Percentiles rank a stretch among this genome's conserved stretches.
phyloP scores from a whole-genome alignment of 2,888 invertebrate species.

The Cheilosia variabilis region DNA sequence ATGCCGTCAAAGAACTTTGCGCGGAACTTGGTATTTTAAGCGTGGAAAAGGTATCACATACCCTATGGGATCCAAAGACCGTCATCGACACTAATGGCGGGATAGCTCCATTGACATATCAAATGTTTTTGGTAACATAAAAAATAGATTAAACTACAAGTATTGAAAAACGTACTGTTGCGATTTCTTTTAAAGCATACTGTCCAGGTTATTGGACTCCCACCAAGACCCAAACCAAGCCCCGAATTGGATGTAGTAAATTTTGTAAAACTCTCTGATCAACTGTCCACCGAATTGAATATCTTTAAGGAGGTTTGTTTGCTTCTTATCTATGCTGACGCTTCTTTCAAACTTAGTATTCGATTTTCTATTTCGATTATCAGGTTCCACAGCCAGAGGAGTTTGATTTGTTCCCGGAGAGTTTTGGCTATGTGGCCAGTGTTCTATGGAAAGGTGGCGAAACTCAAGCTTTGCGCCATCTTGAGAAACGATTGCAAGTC shows the following conservation, averaged over 20 bases:
- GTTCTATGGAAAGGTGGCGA: slow-evolving; percentile 88
- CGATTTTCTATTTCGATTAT: slow-evolving; percentile 17
- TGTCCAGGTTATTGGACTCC: slow-evolving; percentile 86
- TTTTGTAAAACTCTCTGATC: slow-evolving; percentile 84
- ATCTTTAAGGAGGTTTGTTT: slow-evolving; percentile 84
- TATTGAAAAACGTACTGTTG: not conserved
- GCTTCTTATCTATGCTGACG: not conserved
- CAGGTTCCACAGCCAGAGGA: slow-evolving; percentile 86
- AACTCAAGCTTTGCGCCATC: slow-evolving; percentile 85
- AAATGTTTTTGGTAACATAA: slow-evolving; percentile 87
- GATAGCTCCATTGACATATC: slow-evolving; percentile 88
- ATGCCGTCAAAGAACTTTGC: slow-evolving; percentile 85
- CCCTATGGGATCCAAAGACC: slow-evolving; percentile 88
- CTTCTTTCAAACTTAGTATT: not conserved
- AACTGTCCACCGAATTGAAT: slow-evolving; percentile 84
- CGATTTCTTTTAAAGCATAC: slow-evolving; percentile 85
- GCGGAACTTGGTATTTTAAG: slow-evolving; percentile 85
- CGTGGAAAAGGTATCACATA: slow-evolving; percentile 88
- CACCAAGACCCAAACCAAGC: slow-evolving; percentile 85
- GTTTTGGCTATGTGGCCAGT: slow-evolving; percentile 79
- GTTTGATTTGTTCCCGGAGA: slow-evolving; percentile 85
- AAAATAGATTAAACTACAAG: not conserved
- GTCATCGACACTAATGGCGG: slow-evolving; percentile 89
- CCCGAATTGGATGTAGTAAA: slow-evolving; percentile 83
- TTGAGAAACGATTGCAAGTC: slow-evolving; percentile 85